Conservation (phyloP, 2,888 invertebrate species). For the Dugesia japonica region DNA sequence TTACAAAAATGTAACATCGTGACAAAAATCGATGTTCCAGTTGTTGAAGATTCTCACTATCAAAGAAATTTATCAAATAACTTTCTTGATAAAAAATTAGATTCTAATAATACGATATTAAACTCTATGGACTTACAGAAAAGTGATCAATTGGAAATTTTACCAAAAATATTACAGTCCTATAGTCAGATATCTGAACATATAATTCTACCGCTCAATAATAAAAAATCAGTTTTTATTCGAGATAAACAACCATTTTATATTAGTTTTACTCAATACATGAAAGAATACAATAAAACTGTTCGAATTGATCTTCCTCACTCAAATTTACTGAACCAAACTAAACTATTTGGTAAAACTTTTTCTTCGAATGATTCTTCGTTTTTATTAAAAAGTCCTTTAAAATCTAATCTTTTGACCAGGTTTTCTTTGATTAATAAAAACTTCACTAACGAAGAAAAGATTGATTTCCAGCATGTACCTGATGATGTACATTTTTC, state of each 20-base stretch:
- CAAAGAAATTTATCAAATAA: background rate
- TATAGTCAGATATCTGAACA: background rate
- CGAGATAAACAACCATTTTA: background rate
- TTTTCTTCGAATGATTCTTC: background rate
- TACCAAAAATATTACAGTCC: background rate
- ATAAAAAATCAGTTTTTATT: background rate
- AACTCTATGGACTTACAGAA: background rate
- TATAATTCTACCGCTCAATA: background rate
- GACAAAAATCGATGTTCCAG: background rate
- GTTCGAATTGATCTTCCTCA: background rate
- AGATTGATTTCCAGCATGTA: background rate
- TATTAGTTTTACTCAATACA: background rate
- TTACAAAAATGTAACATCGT: background rate
- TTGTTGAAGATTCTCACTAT: background rate
- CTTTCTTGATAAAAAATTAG: background rate
- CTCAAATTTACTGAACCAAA: background rate
- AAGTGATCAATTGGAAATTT: background rate
- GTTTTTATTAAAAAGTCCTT: background rate
- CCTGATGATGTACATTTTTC: slow-evolving; percentile 3
- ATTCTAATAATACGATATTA: background rate
- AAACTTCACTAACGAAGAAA: background rate
- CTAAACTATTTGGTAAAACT: background rate
- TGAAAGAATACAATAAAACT: too few relatives aligned
- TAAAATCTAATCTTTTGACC: background rate
- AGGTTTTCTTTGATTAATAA: background rate